Conservation (phyloP, 2,888 invertebrate species). For the Uropetala carovei region DNA sequence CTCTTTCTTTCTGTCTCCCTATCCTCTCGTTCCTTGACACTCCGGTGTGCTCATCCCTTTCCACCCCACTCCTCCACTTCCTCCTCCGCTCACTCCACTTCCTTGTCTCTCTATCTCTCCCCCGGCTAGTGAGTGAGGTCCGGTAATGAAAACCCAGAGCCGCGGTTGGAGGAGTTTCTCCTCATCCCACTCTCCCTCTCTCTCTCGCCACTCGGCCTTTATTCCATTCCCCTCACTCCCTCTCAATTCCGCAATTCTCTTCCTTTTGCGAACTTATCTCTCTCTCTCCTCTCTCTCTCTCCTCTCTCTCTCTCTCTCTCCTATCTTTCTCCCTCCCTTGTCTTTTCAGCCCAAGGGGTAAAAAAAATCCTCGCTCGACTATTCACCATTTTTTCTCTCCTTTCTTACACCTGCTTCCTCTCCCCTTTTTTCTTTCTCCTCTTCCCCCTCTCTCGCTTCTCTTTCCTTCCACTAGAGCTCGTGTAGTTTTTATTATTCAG, state of each 20-base stretch:
- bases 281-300: too few relatives aligned
- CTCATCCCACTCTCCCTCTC: background rate
- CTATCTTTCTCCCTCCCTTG: constrained; percentile 23
- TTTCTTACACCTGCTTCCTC: background rate
- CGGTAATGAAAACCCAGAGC: constrained; percentile 25
- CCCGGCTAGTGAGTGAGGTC: background rate
- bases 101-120: background rate
- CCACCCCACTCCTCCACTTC: background rate
- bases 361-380: background rate
- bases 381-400: background rate
- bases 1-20: background rate
- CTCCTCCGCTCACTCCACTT: background rate
- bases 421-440: background rate
- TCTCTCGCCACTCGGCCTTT: background rate
- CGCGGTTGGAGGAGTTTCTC: background rate
- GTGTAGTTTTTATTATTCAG: background rate
- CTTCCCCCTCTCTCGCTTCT: background rate
- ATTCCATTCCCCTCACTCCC: background rate
- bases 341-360: background rate
- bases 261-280: background rate
- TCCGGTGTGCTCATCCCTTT: background rate
- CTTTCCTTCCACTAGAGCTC: background rate
- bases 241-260: background rate
- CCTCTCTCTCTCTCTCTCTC: too few relatives aligned
- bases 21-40: background rate